A percentile compares a stretch with the other conserved stretches of the same genome.
Conservation (phyloP, 2,888 invertebrate genomes). For the Leuctra nigra region DNA sequence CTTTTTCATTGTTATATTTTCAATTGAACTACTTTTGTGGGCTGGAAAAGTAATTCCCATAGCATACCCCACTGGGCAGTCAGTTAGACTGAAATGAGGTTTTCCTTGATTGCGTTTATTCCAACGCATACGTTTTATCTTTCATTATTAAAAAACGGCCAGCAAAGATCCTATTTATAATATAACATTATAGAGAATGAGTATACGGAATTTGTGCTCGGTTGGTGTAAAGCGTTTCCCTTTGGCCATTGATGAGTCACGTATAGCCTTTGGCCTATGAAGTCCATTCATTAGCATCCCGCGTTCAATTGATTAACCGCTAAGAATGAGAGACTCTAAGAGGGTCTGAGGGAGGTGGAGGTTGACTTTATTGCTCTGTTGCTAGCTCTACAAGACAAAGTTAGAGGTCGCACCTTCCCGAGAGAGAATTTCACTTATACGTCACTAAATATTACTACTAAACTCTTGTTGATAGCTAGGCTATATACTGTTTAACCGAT, state of each 20-base stretch:
- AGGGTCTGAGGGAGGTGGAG: background rate
- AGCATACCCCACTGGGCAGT: too few species aligned
- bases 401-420: background rate
- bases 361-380: slow-evolving; percentile 4
- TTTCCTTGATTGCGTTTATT: too few species aligned
- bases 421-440: background rate
- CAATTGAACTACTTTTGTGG: slow-evolving; percentile 15
- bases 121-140: too few species aligned
- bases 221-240: background rate
- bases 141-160: too few species aligned
- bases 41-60: too few species aligned
- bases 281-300: slow-evolving; percentile 5
- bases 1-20: slow-evolving; percentile 15
- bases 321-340: background rate
- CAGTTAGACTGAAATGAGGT: too few species aligned
- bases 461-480: slow-evolving; percentile 12
- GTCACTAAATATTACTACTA: slow-evolving; percentile 12
- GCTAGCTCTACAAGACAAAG: background rate
- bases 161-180: too few species aligned
- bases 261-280: slow-evolving; percentile 9
- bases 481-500: too few species aligned
- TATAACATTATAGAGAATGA: too few species aligned
- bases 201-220: too few species aligned
- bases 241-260: background rate
- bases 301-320: slow-evolving; percentile 14